Conservation (phyloP, 1,140 invertebrate species). For the Aphelenchoides fujianensis region DNA sequence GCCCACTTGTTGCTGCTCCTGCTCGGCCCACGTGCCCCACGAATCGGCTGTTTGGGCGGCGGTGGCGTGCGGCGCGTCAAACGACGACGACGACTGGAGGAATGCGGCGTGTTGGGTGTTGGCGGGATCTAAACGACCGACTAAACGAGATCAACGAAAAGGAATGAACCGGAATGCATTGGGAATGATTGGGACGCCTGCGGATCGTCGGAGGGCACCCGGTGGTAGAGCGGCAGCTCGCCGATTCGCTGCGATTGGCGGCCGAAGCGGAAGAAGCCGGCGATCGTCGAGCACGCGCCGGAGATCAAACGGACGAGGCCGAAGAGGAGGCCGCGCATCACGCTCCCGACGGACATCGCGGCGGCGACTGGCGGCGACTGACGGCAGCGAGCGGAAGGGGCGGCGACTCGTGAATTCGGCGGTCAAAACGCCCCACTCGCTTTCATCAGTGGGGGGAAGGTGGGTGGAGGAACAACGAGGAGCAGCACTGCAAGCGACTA, state of each 20-base stretch:
- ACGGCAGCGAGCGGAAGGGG: too few species aligned
- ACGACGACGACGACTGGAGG: neutral
- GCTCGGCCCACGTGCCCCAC: slow-evolving; percentile 33
- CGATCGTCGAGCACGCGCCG: neutral
- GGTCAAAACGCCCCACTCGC: too few species aligned
- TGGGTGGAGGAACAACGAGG: too few species aligned
- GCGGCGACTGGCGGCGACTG: too few species aligned
- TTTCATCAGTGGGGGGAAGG: too few species aligned
- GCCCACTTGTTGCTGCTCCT: slow-evolving; percentile 7
- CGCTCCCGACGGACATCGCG: slow-evolving; percentile 8
- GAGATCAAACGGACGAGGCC: slow-evolving; percentile 6
- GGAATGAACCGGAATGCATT: slow-evolving; percentile 16
- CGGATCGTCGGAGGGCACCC: neutral
- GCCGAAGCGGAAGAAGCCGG: slow-evolving; percentile 9
- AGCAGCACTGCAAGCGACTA: too few species aligned
- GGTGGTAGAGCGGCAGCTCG: slow-evolving; percentile 22
- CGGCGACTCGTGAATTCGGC: too few species aligned
- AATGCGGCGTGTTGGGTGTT: too few species aligned
- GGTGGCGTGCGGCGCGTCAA: neutral
- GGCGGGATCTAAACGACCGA: too few species aligned
- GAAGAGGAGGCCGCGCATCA: neutral
- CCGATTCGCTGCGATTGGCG: slow-evolving; percentile 15
- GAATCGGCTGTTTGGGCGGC: slow-evolving; percentile 1
- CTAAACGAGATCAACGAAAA: too few species aligned
- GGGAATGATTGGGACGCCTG: slow-evolving; percentile 18